Percentiles rank a stretch among this genome's conserved stretches.
Conservation (phyloP, 2,888 invertebrate species). For the Nephrotoma appendiculata region DNA sequence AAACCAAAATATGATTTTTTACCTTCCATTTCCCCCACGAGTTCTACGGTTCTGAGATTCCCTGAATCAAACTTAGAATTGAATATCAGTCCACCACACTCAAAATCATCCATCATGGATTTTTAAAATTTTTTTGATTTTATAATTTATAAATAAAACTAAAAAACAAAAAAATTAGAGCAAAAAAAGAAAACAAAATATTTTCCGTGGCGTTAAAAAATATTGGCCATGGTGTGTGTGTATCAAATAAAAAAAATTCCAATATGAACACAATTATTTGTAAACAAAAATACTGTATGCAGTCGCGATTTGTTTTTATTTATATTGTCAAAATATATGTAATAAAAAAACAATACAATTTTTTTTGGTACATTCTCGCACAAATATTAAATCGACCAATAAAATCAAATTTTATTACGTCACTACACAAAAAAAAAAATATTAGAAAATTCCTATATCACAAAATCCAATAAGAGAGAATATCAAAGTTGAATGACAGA, state of each 20-base stretch:
- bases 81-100: slow-evolving; percentile 64
- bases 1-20: slow-evolving; percentile 18
- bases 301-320: neutral
- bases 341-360: neutral
- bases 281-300: neutral
- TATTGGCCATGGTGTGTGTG: neutral
- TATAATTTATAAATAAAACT: neutral
- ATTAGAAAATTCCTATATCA: neutral
- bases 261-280: neutral
- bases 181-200: neutral
- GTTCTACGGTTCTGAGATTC: slow-evolving; percentile 70
- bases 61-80: slow-evolving; percentile 83
- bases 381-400: neutral
- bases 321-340: neutral
- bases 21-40: slow-evolving; percentile 46
- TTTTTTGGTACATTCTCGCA: neutral
- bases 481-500: neutral
- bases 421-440: neutral
- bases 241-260: neutral
- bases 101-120: slow-evolving; percentile 27
- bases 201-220: neutral
- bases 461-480: neutral
- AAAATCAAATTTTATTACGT: neutral
- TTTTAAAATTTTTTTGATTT: neutral
- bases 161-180: neutral